Percentiles rank a stretch among this genome's conserved stretches.
Conservation (phyloP, 2,113 vertebrate species). For the Sminthopsis crassicaudata region DNA sequence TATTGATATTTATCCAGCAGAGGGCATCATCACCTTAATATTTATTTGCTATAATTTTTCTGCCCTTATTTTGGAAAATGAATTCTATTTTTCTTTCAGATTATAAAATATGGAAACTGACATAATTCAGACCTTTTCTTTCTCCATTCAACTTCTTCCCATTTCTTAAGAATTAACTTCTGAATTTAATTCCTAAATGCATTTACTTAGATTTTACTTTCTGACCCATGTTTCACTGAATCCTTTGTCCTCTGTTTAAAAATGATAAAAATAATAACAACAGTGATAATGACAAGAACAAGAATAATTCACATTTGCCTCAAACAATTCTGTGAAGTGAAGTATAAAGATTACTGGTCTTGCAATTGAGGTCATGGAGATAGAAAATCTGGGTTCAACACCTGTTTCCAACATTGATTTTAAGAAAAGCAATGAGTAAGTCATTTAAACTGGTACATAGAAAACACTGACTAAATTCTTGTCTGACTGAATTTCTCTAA, state of each 20-base stretch:
- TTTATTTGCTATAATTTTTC: background rate
- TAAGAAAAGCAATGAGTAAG: no score
- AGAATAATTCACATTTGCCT: background rate
- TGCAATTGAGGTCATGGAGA: background rate
- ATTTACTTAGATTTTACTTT: background rate
- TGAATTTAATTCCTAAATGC: background rate
- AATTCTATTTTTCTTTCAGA: background rate
- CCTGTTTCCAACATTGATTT: no score
- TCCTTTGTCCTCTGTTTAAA: background rate
- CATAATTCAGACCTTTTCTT: background rate
- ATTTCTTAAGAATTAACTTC: background rate
- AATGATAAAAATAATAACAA: no score
- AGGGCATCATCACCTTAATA: slow-evolving; percentile 29
- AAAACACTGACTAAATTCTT: background rate
- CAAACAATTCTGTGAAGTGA: background rate
- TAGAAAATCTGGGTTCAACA: no score
- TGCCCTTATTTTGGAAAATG: background rate
- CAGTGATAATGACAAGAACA: background rate
- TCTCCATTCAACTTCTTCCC: background rate
- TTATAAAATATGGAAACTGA: background rate
- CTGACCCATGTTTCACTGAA: background rate
- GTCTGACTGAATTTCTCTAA: background rate
- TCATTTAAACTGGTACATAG: no score
- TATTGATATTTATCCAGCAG: slow-evolving; percentile 45
- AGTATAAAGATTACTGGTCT: background rate